phyloP scores from a whole-genome alignment of 2,797 vertebrate genomes.

The Simalia tracyae region DNA sequence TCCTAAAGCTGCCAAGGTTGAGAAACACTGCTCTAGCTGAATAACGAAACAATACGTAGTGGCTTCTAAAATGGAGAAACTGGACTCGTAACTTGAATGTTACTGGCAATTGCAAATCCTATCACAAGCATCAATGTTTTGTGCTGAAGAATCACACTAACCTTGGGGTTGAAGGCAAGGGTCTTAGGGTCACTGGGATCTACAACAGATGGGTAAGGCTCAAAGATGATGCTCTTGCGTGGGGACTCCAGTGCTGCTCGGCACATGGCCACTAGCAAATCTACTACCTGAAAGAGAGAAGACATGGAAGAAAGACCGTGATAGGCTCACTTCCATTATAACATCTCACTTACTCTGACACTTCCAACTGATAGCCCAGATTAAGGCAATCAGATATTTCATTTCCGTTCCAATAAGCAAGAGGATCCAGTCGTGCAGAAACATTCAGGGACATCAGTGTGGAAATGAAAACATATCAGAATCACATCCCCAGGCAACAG shows the following conservation, averaged over 20 bases:
- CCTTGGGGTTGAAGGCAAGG: constrained; percentile 98
- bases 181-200: constrained; percentile 99
- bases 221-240: constrained; percentile 98
- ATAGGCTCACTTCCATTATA: not conserved
- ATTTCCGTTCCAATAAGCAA: not conserved
- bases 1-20: not conserved
- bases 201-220: constrained; percentile 97
- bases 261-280: constrained; percentile 97
- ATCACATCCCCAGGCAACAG: not conserved
- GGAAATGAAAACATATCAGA: not conserved
- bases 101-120: not conserved
- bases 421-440: not conserved
- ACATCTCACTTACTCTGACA: not conserved
- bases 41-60: not conserved
- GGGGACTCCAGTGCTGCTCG: constrained; percentile 97
- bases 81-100: not conserved
- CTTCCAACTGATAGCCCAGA: not conserved
- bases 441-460: not conserved
- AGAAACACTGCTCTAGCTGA: not conserved
- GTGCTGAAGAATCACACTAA: constrained; percentile 55
- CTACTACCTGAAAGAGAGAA: constrained; percentile 84
- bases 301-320: not conserved
- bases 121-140: fast-evolving
- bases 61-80: not conserved
- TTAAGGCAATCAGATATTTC: not conserved